Evolutionary conservation across 2,888 invertebrate genomes (phyloP).

Genomic region (Microctonus aethiopoides): DNA sequence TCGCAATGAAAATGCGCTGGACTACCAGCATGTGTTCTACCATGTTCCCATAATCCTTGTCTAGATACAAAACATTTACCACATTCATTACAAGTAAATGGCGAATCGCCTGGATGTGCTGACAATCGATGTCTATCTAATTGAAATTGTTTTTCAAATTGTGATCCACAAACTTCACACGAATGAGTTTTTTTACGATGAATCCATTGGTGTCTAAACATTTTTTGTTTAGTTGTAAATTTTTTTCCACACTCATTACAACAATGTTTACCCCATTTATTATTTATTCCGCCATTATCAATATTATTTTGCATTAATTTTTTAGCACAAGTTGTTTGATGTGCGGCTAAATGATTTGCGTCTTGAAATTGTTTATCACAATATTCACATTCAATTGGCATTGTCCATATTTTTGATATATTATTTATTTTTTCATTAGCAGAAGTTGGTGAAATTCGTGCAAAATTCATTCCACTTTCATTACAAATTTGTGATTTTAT

Average conservation of each 20-base stretch:
- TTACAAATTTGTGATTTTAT: slow-evolving; percentile 63
- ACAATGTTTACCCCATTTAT: slow-evolving; percentile 64
- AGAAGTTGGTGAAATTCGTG: slow-evolving; percentile 65
- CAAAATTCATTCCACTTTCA: slow-evolving; percentile 66
- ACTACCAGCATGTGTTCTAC: slow-evolving; percentile 66
- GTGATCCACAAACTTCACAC: slow-evolving; percentile 66
- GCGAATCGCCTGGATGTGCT: slow-evolving; percentile 65
- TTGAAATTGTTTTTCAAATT: slow-evolving; percentile 64
- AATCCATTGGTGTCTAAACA: slow-evolving; percentile 68
- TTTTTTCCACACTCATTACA: slow-evolving; percentile 67
- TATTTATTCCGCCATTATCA: slow-evolving; percentile 50
- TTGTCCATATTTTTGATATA: slow-evolving; percentile 46
- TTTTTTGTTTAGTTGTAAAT: slow-evolving; percentile 68
- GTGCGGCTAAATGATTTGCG: slow-evolving; percentile 63
- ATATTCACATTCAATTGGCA: slow-evolving; percentile 66
- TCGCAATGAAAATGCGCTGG: slow-evolving; percentile 68
- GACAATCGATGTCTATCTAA: slow-evolving; percentile 66
- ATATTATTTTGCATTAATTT: slow-evolving; percentile 55
- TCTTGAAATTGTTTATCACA: slow-evolving; percentile 69
- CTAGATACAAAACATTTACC: slow-evolving; percentile 68
- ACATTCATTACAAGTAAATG: slow-evolving; percentile 66
- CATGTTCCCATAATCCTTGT: slow-evolving; percentile 68
- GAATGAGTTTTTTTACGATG: slow-evolving; percentile 67
- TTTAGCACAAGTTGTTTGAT: slow-evolving; percentile 62
- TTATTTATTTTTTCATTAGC: slow-evolving; percentile 64